Evolutionary conservation across 2,113 vertebrate genomes (phyloP), one percentile per base, ranked within the genome.

Genomic region (Macquaria australasica): DNA sequence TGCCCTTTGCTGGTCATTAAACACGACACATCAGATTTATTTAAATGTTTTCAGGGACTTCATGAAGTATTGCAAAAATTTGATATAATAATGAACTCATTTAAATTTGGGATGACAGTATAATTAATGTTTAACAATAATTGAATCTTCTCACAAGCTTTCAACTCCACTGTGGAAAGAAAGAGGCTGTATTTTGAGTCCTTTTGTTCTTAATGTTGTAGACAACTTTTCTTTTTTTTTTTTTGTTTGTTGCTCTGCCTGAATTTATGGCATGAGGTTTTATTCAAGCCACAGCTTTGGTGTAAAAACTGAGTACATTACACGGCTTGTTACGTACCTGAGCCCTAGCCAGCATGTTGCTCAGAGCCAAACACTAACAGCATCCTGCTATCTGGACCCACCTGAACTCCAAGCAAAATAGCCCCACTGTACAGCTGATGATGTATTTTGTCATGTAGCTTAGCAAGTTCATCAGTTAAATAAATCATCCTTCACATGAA

Each of bases 311-410:
- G 74, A 89, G 73, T 15, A 53, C 81, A 93, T 93, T 89, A 81
- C 79, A 90, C 79, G 73, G 56, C 73, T 88, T 87, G 81, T 90
- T 93, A 81, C 41, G 59, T 79, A 82, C 82, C 85, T 77, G 83
- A 90, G 66, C n/a, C 15, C 4, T 2, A 45, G 87, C 91, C 88
- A 93, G 68, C 43, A 25, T 50, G 68, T 41, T 77, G 60, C 59
- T 79, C 31, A 21, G 59, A 77, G 84, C 62, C 90, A 88, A 25
- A 77, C 48, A 50, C 59, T 58, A 83, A 87, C 79, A 83, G 64
- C 73, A 66, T 86, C 79, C 60, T 84, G 53, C 59, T 45, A 55
- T 82, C 59, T 74, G 41, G 55, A 84, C 80, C 77, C 76, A 55
- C 80, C 75, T 79, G n/a, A 41, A 79, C 56, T 73, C 67, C 53